A percentile compares a stretch with the other conserved stretches of the same genome.
phyloP scores from a whole-genome alignment of 2,888 invertebrate genomes.

The Sipha maydis region DNA sequence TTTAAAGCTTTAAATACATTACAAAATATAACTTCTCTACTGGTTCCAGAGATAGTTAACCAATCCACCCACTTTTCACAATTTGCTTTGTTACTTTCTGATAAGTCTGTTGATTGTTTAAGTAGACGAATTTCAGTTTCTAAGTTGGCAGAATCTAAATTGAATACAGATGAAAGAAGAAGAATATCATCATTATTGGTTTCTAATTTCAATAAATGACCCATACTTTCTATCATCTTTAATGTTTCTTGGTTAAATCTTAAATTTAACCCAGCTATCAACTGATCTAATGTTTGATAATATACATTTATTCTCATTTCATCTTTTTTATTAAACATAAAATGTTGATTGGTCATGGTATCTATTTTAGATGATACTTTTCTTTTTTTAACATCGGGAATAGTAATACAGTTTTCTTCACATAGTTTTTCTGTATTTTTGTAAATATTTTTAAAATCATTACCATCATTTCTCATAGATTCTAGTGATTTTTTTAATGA shows the following conservation, averaged over 20 bases:
- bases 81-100: neutral
- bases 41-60: neutral
- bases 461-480: slow-evolving; percentile 4
- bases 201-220: slow-evolving; percentile 21
- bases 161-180: slow-evolving; percentile 2
- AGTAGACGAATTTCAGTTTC: slow-evolving; percentile 1
- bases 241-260: slow-evolving; percentile 35
- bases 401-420: slow-evolving; percentile 13
- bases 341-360: slow-evolving; percentile 11
- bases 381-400: slow-evolving; percentile 23
- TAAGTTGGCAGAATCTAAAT: neutral
- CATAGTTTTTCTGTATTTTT: too few relatives aligned
- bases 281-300: slow-evolving; percentile 44
- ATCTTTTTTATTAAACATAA: slow-evolving; percentile 38
- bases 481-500: slow-evolving; percentile 31
- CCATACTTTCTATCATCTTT: slow-evolving; percentile 29
- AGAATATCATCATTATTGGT: neutral
- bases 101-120: neutral
- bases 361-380: slow-evolving; percentile 30
- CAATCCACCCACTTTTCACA: slow-evolving; percentile 24
- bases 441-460: too few relatives aligned
- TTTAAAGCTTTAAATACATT: neutral
- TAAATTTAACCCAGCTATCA: slow-evolving; percentile 32
- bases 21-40: slow-evolving; percentile 5
- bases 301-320: slow-evolving; percentile 39